Base-by-base conservation (phyloP, 2,888 invertebrate genomes). In the Noctua janthe region DNA sequence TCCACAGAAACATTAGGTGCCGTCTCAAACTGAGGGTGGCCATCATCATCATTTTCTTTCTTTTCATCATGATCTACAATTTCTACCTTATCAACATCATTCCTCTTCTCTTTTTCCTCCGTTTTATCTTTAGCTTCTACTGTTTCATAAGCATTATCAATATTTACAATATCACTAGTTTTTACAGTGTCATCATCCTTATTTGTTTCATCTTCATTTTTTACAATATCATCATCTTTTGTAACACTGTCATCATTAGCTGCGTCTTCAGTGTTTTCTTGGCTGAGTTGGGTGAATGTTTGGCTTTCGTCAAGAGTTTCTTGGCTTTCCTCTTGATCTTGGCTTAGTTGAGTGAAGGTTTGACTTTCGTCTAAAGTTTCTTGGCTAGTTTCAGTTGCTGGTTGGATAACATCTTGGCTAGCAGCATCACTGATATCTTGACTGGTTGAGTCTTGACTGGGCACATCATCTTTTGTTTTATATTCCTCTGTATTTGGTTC, bases 21-120 rank as follows among this genome's bases (percentile, higher is more conserved):
- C 17, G 97, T 97, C 83, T 97, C 96, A 94, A 97, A 97, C 88
- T 97, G 95, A 51, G 97, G 96, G 84, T 97, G 95, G 6, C 92
- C 94, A 54, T 95, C 94, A 29, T 95, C 95, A 88, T 95, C 94
- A 70, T 87, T 84, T 23, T 93, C 92, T n/a, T 87, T 92, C 79
- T 93, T 92, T n/a, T 93, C 90, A 47, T 86, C 88, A 74, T 90
- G 70, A 23, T 81, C 88, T 47, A 74, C 13, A 13, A 59, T 39
- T 72, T 87, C 85, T 5, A 80, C 67, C 43, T 87, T 84, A 54
- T 83, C 51, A 39, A n/a, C 64, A 49, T 75, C 77, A 71, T 54
- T 92, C 29, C 29, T 29, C 91, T 59, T 59, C 13, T 5, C 5
- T n/a, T n/a, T 49, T 79, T 83, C 88, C 78, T 93, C 91, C 23